phyloP scores from a whole-genome alignment of 2,888 invertebrate genomes.

The Coenonympha arcania region DNA sequence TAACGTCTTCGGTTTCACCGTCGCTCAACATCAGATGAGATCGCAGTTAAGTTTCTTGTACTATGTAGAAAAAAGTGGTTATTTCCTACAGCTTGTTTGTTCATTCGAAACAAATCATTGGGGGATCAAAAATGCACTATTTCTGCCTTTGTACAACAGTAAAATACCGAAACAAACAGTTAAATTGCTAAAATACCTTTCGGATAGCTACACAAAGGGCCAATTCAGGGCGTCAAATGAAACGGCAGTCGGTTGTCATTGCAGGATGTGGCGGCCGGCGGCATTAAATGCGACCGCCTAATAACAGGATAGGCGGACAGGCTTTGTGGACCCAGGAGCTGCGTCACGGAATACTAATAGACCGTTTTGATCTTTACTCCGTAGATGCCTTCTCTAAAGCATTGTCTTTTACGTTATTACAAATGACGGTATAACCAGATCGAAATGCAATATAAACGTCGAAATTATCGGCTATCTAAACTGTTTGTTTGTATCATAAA shows the following conservation, averaged over 20 bases:
- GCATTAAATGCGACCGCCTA: constrained; percentile 26
- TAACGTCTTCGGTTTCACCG: too few species aligned
- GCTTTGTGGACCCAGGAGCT: constrained; percentile 39
- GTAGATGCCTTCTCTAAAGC: not conserved
- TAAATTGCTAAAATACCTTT: constrained; percentile 1
- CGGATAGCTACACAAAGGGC: constrained; percentile 7
- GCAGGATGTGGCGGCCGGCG: constrained; percentile 24
- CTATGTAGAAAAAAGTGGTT: too few species aligned
- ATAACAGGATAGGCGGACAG: constrained; percentile 30
- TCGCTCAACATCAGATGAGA: too few species aligned
- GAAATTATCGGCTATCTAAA: too few species aligned
- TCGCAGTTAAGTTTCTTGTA: too few species aligned
- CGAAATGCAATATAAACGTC: too few species aligned
- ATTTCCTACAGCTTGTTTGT: too few species aligned
- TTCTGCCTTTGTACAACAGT: not conserved
- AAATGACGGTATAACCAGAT: too few species aligned
- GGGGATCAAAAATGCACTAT: not conserved
- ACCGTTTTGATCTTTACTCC: not conserved
- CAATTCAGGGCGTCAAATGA: constrained; percentile 20
- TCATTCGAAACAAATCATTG: not conserved
- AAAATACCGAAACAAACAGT: not conserved
- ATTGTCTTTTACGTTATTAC: not conserved
- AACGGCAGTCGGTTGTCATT: constrained; percentile 26
- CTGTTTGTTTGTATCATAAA: too few species aligned
- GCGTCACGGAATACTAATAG: constrained; percentile 57